These are phyloP conservation scores for Ophioninae sp. DNA, from an alignment of 2,888 invertebrate genomes.

Conservation along the genomic window DNA sequence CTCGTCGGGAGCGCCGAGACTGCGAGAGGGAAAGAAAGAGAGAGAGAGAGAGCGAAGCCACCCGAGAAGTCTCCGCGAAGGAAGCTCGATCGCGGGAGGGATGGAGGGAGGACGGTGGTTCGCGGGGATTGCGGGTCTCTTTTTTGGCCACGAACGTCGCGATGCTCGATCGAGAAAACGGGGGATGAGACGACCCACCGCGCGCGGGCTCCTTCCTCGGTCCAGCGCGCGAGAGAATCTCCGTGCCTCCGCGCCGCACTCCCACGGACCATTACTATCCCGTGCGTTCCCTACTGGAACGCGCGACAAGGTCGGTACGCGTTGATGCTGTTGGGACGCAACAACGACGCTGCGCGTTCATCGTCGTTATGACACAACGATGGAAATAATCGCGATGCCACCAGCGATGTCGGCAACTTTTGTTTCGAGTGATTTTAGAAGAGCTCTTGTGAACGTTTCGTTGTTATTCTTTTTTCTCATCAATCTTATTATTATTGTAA, in stretches of 20 bases:
- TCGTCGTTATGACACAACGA: too few relatives aligned
- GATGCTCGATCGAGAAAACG: constrained; percentile 17
- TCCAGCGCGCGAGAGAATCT: not conserved
- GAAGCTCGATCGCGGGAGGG: constrained; percentile 26
- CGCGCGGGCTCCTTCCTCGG: not conserved
- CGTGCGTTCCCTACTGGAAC: not conserved
- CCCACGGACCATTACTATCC: too few relatives aligned
- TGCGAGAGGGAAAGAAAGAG: too few relatives aligned
- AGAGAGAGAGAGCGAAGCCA: too few relatives aligned
- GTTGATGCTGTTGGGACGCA: not conserved
- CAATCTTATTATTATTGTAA: too few relatives aligned
- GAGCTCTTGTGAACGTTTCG: too few relatives aligned
- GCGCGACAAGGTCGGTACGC: not conserved
- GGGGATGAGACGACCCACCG: constrained; percentile 59
- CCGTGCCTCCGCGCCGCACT: too few relatives aligned
- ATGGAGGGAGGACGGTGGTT: constrained; percentile 47
- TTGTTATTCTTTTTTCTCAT: too few relatives aligned
- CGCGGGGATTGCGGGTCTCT: constrained; percentile 12
- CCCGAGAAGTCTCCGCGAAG: too few relatives aligned
- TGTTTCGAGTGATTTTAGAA: too few relatives aligned
- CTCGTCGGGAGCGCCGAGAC: constrained; percentile 31
- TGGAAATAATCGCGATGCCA: too few relatives aligned
- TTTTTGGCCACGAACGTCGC: constrained; percentile 27
- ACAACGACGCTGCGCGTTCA: not conserved
- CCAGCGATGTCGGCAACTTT: too few relatives aligned